Conservation (phyloP, 2,113 vertebrate species). For the Argyrosomus japonicus region DNA sequence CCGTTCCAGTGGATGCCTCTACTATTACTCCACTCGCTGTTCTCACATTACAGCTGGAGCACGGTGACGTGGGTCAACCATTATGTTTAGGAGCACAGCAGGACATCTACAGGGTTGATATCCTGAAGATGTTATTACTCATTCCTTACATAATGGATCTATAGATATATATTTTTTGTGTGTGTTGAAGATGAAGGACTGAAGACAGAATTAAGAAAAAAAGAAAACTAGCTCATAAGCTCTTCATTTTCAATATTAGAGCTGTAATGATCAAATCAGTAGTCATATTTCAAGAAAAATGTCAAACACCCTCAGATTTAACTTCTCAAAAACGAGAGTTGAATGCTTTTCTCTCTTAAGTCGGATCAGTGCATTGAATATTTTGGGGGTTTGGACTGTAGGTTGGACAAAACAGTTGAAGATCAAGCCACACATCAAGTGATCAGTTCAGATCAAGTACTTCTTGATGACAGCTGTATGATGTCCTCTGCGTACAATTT, state of each 20-base stretch:
- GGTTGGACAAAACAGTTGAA: too few species aligned
- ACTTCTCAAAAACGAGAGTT: too few species aligned
- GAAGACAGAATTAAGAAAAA: not conserved
- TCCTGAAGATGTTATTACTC: not conserved
- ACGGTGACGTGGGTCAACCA: not conserved
- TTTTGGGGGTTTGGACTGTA: too few species aligned
- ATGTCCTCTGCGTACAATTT: too few species aligned
- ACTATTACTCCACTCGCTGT: conserved; percentile 1
- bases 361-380: too few species aligned
- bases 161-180: not conserved
- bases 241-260: not conserved
- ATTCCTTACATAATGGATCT: not conserved
- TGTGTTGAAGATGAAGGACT: not conserved
- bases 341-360: too few species aligned
- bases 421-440: too few species aligned
- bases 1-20: conserved; percentile 19
- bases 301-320: too few species aligned
- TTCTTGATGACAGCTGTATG: too few species aligned
- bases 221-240: not conserved
- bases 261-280: not conserved
- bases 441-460: too few species aligned
- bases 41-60: conserved; percentile 21
- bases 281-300: too few species aligned
- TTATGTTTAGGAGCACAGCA: not conserved
- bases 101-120: not conserved